Evolutionary conservation across 1,140 invertebrate species (phyloP).

Genomic region (Lithobius niger): DNA sequence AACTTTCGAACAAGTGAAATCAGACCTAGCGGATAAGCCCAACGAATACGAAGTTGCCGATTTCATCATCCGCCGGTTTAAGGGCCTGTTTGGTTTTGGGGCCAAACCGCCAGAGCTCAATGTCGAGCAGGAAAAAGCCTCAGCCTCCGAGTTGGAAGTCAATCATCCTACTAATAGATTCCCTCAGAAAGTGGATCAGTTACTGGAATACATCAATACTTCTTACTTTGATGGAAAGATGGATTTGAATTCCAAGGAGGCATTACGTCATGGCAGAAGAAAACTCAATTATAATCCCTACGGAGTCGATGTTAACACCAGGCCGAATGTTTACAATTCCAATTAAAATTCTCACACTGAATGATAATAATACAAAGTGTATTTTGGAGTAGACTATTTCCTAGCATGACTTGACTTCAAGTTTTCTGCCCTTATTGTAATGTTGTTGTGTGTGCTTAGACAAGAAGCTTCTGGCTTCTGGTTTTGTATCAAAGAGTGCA

Average conservation of each 20-base stretch:
- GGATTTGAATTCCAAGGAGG: constrained; percentile 24
- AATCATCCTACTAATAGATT: constrained; percentile 28
- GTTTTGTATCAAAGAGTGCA: too few relatives aligned
- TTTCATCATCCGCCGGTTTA: constrained; percentile 24
- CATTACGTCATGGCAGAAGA: not conserved
- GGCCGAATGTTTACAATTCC: not conserved
- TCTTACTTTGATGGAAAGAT: constrained; percentile 31
- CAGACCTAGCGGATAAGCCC: constrained; percentile 20
- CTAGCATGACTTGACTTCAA: too few relatives aligned
- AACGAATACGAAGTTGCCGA: constrained; percentile 28
- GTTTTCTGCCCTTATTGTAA: too few relatives aligned
- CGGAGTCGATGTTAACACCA: not conserved
- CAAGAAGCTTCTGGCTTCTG: too few relatives aligned
- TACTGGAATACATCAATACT: constrained; percentile 34
- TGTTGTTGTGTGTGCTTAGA: too few relatives aligned
- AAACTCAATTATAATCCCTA: not conserved
- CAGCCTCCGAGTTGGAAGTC: constrained; percentile 10
- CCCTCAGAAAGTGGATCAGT: constrained; percentile 33
- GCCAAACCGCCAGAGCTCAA: not conserved
- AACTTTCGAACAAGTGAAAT: constrained; percentile 32
- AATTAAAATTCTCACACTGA: not conserved
- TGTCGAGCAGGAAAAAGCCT: not conserved
- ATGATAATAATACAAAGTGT: too few relatives aligned
- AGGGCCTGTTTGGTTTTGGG: constrained; percentile 16
- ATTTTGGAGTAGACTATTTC: too few relatives aligned